Conservation (phyloP, 2,888 invertebrate genomes). For the Lymantria monacha region DNA sequence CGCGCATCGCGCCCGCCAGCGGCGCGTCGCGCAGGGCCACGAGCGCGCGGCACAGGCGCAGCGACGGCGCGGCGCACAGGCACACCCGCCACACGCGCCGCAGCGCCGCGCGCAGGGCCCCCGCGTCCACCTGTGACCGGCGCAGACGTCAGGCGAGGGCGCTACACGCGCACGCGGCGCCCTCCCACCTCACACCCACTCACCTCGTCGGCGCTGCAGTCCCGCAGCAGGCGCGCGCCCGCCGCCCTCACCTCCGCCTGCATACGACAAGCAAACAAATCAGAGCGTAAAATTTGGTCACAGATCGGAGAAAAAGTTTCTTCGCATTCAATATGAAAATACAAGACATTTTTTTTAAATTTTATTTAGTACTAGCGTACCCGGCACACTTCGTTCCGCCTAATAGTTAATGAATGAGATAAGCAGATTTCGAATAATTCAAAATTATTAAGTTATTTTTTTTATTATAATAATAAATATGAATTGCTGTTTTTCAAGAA, state of each 20-base stretch:
- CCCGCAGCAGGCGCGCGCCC: constrained; percentile 1
- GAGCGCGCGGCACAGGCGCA: constrained; percentile 86
- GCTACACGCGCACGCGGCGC: constrained; percentile 16
- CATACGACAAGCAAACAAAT: no score
- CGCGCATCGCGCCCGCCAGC: constrained; percentile 83
- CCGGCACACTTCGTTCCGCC: no score
- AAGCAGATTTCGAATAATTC: no score
- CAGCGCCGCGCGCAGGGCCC: constrained; percentile 30
- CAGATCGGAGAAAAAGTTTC: no score
- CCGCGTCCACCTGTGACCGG: constrained; percentile 36
- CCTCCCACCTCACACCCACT: background rate
- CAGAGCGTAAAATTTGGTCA: background rate
- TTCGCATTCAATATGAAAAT: no score
- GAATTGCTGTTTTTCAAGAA: no score
- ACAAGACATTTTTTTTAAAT: no score
- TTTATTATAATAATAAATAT: no score
- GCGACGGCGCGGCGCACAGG: constrained; percentile 57
- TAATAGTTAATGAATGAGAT: no score
- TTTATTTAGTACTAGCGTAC: no score
- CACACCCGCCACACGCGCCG: constrained; percentile 66
- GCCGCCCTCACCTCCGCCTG: constrained; percentile 29
- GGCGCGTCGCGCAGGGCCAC: constrained; percentile 86
- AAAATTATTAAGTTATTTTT: no score
- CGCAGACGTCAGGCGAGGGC: constrained; percentile 7
- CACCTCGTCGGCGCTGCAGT: background rate